Conservation (phyloP, 2,113 vertebrate genomes). For the Lepus europaeus region DNA sequence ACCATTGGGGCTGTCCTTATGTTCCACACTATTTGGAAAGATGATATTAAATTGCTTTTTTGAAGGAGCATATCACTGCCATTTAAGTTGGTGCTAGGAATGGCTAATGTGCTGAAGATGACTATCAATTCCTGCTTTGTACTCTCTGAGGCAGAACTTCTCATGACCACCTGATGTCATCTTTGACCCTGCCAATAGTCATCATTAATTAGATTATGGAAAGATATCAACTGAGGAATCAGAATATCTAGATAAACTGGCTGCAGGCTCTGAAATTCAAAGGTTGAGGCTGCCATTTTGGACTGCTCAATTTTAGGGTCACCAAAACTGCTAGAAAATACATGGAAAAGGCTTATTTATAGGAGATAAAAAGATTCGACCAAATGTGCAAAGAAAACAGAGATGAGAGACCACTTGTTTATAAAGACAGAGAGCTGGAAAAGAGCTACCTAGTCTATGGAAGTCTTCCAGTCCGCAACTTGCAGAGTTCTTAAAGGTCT, state of each 20-base stretch:
- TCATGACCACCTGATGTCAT: neutral
- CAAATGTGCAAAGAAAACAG: conserved; percentile 24
- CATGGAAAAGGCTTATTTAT: neutral
- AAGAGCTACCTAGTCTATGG: neutral
- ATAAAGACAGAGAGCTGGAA: neutral
- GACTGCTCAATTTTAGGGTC: neutral
- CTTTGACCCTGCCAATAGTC: neutral
- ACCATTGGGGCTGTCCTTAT: neutral
- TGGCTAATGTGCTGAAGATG: neutral
- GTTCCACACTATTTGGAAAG: neutral
- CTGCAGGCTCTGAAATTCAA: neutral
- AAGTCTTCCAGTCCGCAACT: neutral
- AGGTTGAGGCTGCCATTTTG: neutral
- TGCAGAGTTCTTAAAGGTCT: conserved; percentile 21
- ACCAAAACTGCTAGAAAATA: conserved; percentile 10
- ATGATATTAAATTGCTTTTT: neutral
- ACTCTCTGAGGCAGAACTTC: neutral
- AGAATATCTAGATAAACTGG: neutral
- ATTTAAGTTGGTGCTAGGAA: neutral
- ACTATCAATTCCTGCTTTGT: neutral
- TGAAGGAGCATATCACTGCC: neutral
- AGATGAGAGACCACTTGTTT: neutral
- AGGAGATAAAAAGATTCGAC: neutral
- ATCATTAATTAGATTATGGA: conserved; percentile 3
- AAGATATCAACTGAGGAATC: neutral